Base-by-base conservation (phyloP, 2,888 invertebrate species). In the Acanthococcus lagerstroemiae region DNA sequence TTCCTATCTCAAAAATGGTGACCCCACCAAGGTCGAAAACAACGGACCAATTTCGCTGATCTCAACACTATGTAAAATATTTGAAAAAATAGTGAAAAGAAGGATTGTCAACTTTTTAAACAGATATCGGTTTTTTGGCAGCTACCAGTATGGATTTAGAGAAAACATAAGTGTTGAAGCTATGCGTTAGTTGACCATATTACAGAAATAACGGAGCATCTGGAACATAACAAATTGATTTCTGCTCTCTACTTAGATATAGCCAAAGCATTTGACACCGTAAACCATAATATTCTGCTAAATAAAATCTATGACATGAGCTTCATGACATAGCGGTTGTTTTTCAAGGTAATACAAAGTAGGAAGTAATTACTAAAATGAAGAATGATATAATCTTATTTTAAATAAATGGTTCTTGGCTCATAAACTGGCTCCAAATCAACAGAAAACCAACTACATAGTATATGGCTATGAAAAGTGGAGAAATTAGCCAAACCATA, bases 61-160 rank as follows among this genome's bases (percentile, higher is more conserved):
- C 24, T 55, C 55, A n/a, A 55, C 9, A n/a, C 7, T 55, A 15
- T 7, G 9, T 21, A 55, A 55, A 22, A 26, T 55, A n/a, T 55
- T 55, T 12, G 55, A 55, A 55, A 21, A 50, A 50, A 50, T 50
- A 50, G 17, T 50, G 7, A 50, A 50, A 50, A 50, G n/a, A 50
- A 7, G 50, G 24, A 9, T 55, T 25, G 19, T 26, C 15, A 25
- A 19, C 7, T 55, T 55, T 26, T 17, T 55, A 55, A 17, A 55
- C 15, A 22, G 24, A 24, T 24, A 55, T 26, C 6, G 24, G 24
- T 25, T 22, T 17, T 26, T 55, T 12, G 6, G 15, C 15, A 55
- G 26, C 24, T 6, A 24, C 22, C 55, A 55, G 17, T 55, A 55
- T 19, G 24, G 55, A 7, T 55, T 55, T 22, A 21, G 19, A 19